Percentiles rank a stretch among this genome's conserved stretches.
These are phyloP conservation scores for Nasua narica DNA, from an alignment of 2,797 vertebrate species.

Conservation along the genomic window DNA sequence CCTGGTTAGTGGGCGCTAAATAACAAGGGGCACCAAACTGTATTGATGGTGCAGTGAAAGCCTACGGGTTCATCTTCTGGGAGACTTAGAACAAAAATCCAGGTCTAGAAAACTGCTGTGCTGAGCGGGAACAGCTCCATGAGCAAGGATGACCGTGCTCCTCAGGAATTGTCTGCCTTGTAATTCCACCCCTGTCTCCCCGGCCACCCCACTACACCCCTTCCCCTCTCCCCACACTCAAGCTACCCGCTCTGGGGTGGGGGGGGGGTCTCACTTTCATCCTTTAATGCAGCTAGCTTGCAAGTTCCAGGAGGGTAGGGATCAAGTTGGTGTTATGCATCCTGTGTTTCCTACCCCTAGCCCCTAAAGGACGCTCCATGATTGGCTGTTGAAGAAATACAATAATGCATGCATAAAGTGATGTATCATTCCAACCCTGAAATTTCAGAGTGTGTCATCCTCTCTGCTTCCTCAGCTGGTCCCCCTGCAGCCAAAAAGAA, in stretches of 20 bases:
- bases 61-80: neutral
- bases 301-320: neutral
- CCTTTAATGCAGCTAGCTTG: neutral
- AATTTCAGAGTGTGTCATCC: neutral
- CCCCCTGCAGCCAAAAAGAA: neutral
- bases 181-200: neutral
- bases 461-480: neutral
- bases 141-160: neutral
- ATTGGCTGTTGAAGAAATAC: neutral
- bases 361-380: neutral
- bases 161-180: neutral
- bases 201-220: rapidly evolving
- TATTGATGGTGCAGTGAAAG: neutral
- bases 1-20: neutral
- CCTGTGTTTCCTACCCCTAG: neutral
- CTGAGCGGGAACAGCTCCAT: neutral
- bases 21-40: neutral
- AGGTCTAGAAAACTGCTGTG: neutral
- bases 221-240: neutral
- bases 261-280: neutral
- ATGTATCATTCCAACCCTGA: neutral
- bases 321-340: neutral
- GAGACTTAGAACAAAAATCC: neutral
- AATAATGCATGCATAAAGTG: neutral
- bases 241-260: neutral